phyloP scores from a whole-genome alignment of 2,797 vertebrate species.

The Macropus fuliginosus region DNA sequence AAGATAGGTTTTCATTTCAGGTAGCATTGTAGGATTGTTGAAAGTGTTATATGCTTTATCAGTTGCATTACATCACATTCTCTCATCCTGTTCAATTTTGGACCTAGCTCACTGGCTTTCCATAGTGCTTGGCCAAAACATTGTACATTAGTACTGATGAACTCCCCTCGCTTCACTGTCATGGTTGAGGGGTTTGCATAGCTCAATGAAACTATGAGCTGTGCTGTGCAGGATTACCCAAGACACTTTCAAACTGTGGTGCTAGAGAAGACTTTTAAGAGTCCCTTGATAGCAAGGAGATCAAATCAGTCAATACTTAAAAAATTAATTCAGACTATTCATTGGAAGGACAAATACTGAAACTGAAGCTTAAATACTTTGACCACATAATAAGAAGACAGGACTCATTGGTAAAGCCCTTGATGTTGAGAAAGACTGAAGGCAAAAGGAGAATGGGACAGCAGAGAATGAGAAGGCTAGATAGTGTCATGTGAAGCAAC shows the following conservation, averaged over 20 bases:
- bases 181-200: background rate
- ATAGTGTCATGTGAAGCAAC: background rate
- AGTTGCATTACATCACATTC: background rate
- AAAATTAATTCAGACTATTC: background rate
- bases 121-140: background rate
- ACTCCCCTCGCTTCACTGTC: background rate
- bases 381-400: background rate
- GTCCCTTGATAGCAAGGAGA: background rate
- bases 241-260: background rate
- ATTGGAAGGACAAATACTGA: background rate
- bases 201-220: background rate
- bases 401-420: background rate
- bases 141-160: background rate
- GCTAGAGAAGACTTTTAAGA: background rate
- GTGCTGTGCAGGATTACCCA: background rate
- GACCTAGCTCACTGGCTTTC: background rate
- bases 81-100: background rate
- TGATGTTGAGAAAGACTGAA: background rate
- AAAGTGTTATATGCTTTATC: background rate
- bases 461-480: background rate
- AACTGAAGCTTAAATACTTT: background rate
- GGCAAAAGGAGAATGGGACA: background rate
- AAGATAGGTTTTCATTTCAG: background rate
- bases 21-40: background rate
- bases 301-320: background rate